Percentiles rank a stretch among this genome's conserved stretches.
These are phyloP conservation scores for Anaspis maculata DNA, from an alignment of 2,888 invertebrate genomes.

Conservation along the genomic window DNA sequence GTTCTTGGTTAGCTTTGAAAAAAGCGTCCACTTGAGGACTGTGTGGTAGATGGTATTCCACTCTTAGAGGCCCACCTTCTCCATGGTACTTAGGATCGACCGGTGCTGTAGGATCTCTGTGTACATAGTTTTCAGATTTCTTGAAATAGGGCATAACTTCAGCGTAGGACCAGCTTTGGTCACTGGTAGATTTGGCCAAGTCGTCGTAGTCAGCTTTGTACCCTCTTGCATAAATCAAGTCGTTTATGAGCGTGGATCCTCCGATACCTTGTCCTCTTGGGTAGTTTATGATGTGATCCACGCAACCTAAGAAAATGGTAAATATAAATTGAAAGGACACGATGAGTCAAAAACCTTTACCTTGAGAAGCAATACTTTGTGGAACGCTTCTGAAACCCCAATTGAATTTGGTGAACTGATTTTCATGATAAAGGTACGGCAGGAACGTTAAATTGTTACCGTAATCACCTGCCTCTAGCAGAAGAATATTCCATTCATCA, in stretches of 20 bases:
- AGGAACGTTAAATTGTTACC: no score
- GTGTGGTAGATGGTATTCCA: conserved; percentile 13
- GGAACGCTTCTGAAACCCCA: no score
- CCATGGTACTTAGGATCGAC: conserved; percentile 12
- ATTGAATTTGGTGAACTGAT: no score
- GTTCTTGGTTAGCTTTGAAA: conserved; percentile 53
- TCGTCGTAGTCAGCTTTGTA: conserved; percentile 40
- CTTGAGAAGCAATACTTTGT: no score
- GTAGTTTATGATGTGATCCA: no score
- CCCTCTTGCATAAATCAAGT: conserved; percentile 45
- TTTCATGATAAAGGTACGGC: no score
- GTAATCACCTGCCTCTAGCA: no score
- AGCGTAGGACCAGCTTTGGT: conserved; percentile 45
- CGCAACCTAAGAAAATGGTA: no score
- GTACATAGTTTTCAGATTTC: conserved; percentile 21
- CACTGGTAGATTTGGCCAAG: conserved; percentile 40
- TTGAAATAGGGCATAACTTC: conserved; percentile 47
- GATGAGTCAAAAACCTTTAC: no score
- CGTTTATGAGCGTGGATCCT: conserved; percentile 44
- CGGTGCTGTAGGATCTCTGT: conserved; percentile 11
- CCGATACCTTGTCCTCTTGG: conserved; percentile 47
- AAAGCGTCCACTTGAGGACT: conserved; percentile 41
- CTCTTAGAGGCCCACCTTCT: conserved; percentile 11
- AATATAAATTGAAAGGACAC: no score
- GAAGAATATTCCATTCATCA: no score